Evolutionary conservation across 1,140 invertebrate genomes (phyloP).

Genomic region (Heliconius himera): DNA sequence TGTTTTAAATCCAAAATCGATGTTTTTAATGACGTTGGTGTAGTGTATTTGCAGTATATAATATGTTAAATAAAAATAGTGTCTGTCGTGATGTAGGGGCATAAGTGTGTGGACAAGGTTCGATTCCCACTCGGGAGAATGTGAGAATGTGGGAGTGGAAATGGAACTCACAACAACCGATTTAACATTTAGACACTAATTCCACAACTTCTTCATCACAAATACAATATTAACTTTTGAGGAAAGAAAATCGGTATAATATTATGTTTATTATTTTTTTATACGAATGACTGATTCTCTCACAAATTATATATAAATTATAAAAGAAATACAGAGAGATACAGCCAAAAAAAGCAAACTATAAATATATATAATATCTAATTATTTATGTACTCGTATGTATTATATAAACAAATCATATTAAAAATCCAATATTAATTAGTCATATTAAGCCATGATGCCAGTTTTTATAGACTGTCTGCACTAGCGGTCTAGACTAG

Average conservation of each 20-base stretch:
- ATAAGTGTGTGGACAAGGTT: background rate
- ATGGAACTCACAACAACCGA: too few relatives aligned
- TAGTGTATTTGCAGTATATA: background rate
- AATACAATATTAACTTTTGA: too few relatives aligned
- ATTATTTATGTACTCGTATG: background rate
- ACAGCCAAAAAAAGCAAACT: background rate
- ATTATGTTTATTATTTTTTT: too few relatives aligned
- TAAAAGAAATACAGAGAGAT: background rate
- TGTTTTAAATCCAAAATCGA: conserved; percentile 5
- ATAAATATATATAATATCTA: background rate
- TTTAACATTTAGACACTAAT: too few relatives aligned
- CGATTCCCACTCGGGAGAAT: background rate
- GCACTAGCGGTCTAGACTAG: conserved; percentile 35
- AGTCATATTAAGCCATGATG: background rate
- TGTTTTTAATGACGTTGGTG: background rate
- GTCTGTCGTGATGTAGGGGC: background rate
- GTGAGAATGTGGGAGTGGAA: too few relatives aligned
- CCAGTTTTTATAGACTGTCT: conserved; percentile 28
- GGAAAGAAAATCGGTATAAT: too few relatives aligned
- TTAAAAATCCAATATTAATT: conserved; percentile 3
- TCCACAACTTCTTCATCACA: too few relatives aligned
- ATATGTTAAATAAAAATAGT: too few relatives aligned
- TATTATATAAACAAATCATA: background rate
- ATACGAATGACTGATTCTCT: too few relatives aligned
- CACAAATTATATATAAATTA: background rate